These are phyloP conservation scores for Caenorhabditis uteleia DNA, from an alignment of 2,888 invertebrate genomes.

Conservation along the genomic window DNA sequence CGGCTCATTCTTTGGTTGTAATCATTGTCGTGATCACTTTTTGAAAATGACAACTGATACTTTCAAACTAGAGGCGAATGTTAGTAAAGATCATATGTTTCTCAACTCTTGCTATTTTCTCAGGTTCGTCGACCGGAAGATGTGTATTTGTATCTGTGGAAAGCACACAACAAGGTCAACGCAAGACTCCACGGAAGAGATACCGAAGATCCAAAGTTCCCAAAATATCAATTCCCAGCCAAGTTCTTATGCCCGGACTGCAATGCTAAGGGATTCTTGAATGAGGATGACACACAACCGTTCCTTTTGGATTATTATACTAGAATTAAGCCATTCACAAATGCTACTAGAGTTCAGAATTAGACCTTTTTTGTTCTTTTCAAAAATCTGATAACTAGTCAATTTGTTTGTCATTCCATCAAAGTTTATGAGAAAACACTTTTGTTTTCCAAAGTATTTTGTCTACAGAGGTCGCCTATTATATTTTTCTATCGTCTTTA, in stretches of 20 bases:
- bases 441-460: too few relatives aligned
- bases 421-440: not conserved
- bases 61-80: constrained; percentile 61
- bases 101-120: constrained; percentile 2
- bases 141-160: constrained; percentile 76
- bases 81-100: constrained; percentile 11
- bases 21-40: constrained; percentile 87
- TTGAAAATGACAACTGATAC: constrained; percentile 80
- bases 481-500: not conserved
- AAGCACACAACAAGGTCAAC: constrained; percentile 89
- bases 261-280: constrained; percentile 31
- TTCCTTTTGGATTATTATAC: constrained; percentile 61
- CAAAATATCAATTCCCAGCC: constrained; percentile 75
- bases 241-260: constrained; percentile 63
- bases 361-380: not conserved
- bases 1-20: constrained; percentile 91
- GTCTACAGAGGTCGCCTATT: too few relatives aligned
- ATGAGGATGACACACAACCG: constrained; percentile 27
- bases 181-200: constrained; percentile 82
- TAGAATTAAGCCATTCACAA: constrained; percentile 53
- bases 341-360: constrained; percentile 11
- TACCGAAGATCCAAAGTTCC: constrained; percentile 80
- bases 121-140: constrained; percentile 63
- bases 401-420: not conserved
- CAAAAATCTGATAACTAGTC: not conserved